Evolutionary conservation across 1,140 invertebrate genomes (phyloP), one percentile per base, ranked within the genome.

Genomic region (Bicyclus anynana): DNA sequence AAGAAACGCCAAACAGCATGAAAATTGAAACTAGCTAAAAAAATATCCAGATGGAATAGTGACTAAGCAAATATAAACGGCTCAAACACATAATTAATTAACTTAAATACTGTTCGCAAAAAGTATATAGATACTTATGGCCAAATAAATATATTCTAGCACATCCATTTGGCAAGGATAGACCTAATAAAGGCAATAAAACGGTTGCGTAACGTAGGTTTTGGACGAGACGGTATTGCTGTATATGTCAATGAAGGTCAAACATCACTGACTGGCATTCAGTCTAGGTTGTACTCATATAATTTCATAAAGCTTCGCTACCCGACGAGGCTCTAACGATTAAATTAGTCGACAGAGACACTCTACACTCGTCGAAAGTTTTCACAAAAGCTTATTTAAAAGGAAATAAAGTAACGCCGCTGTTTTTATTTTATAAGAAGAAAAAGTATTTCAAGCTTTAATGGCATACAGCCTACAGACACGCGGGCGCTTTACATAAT

Each of bases 261-360:
- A 51, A 58, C 40, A 40, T n/a, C 10, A 40, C 17, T 29, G 48
- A 20, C 38, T 23, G 48, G 38, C 29, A 35, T 58, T 37, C 50
- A 29, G 38, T 37, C 23, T 44, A 51, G 26, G 21, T 37, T n/a
- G n/a, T n/a, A n/a, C n/a, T n/a, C n/a, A 23, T 58, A 44, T 51
- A 51, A 58, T 58, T 33, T 58, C 49, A 26, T 51, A 51, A 51
- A 58, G 48, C 55, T 58, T 59, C 52, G 42, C 35, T 33, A 53
- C 57, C 49, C 29, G 35, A 37, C 20, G 37, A 33, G 37, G 50
- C 44, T 59, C 49, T 38, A 49, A 21, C 33, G 27, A 59, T 59
- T 49, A 59, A 59, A 59, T 59, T 52, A 52, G 49, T 52, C 56
- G 52, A 37, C 23, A 38, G 56, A 52, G 56, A 59, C 49, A 52